phyloP scores from a whole-genome alignment of 2,888 invertebrate genomes.

The Troides aeacus region DNA sequence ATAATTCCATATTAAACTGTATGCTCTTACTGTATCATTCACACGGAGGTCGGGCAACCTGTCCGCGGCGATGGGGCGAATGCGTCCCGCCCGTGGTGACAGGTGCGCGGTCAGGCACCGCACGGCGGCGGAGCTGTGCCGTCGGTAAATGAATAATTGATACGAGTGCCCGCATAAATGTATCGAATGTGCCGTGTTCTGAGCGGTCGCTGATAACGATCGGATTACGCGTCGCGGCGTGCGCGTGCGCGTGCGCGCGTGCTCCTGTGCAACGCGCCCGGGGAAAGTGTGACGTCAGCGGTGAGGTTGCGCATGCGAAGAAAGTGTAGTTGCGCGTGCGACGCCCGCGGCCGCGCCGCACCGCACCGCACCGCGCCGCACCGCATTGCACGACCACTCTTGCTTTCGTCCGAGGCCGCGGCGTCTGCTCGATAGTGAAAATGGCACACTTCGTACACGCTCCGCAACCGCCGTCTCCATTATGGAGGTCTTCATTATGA shows the following conservation, averaged over 20 bases:
- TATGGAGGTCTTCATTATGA: slow-evolving; percentile 73
- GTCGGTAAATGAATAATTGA: slow-evolving; percentile 30
- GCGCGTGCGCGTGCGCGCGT: slow-evolving; percentile 19
- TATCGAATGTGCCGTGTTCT: slow-evolving; percentile 29
- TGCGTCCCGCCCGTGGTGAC: background rate
- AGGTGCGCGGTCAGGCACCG: too few species aligned
- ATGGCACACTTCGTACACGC: slow-evolving; percentile 67
- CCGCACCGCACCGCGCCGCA: slow-evolving; percentile 32
- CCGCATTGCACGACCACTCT: slow-evolving; percentile 43
- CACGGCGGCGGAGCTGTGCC: slow-evolving; percentile 4
- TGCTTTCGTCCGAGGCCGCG: slow-evolving; percentile 72
- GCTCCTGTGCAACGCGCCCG: slow-evolving; percentile 2
- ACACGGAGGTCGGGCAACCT: background rate
- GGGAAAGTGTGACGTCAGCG: slow-evolving; percentile 74
- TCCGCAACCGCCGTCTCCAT: slow-evolving; percentile 62
- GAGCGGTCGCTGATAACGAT: slow-evolving; percentile 35
- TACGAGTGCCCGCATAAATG: slow-evolving; percentile 33
- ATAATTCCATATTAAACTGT: slow-evolving; percentile 12
- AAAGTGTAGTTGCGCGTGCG: slow-evolving; percentile 75
- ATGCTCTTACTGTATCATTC: slow-evolving; percentile 15
- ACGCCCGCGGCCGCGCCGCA: too few species aligned
- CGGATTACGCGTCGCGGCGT: slow-evolving; percentile 59
- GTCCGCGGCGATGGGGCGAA: slow-evolving; percentile 3
- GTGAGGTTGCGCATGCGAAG: slow-evolving; percentile 61
- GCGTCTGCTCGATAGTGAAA: slow-evolving; percentile 75